Conservation (phyloP, 2,797 vertebrate genomes). For the Rhincodon typus region DNA sequence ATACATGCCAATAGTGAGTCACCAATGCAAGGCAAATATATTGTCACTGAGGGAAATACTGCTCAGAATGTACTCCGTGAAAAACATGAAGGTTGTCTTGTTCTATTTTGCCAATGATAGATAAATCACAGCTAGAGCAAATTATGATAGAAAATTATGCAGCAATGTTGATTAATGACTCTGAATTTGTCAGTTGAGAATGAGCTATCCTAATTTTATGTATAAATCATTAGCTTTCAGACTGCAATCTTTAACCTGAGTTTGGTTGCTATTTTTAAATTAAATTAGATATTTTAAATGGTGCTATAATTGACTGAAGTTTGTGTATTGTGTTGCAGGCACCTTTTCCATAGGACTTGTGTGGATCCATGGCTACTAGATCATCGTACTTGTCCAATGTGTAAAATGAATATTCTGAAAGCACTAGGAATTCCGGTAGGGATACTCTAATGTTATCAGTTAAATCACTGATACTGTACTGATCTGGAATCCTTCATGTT, state of each 20-base stretch:
- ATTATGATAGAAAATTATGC: neutral
- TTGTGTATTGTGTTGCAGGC: slow-evolving; percentile 58
- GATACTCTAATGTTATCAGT: rapidly evolving
- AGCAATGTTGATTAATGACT: neutral
- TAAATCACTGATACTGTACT: neutral
- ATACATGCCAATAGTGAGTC: neutral
- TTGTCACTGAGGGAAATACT: neutral
- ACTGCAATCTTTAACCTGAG: neutral
- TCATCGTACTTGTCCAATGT: slow-evolving; percentile 97
- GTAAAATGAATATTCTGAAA: slow-evolving; percentile 99
- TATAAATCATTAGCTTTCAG: neutral
- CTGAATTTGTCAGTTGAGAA: neutral
- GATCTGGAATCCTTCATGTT: neutral
- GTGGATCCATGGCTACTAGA: slow-evolving; percentile 97
- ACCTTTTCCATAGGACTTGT: slow-evolving; percentile 96
- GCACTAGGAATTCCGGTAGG: slow-evolving; percentile 90
- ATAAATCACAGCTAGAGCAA: neutral
- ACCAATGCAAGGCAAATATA: neutral
- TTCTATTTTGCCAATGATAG: neutral
- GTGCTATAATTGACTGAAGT: neutral
- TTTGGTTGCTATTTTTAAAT: neutral
- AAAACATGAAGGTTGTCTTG: neutral
- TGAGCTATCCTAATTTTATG: neutral
- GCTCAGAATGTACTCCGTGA: neutral
- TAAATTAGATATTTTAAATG: neutral